phyloP scores from a whole-genome alignment of 64 coral and sea anemone genomes.

The Hydrozoanthus tunicans region DNA sequence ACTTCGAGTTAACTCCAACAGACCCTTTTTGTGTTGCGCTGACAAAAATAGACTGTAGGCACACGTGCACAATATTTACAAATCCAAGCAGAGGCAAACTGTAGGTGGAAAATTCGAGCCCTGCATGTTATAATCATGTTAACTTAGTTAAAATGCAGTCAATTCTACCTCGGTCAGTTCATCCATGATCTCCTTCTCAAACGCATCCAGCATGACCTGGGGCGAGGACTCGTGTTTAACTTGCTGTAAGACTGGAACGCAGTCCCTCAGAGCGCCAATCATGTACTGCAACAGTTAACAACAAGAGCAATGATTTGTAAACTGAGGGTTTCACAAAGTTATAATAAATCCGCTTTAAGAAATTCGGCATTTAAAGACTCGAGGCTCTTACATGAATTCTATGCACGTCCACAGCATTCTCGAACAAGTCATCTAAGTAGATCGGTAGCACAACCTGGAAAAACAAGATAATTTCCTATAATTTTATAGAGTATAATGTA shows the following conservation, averaged over 20 bases:
- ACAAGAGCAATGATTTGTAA: not conserved
- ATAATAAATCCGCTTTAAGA: too few relatives aligned
- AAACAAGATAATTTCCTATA: not conserved
- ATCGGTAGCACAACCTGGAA: conserved; percentile 80
- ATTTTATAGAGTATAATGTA: too few relatives aligned
- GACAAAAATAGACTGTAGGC: too few relatives aligned
- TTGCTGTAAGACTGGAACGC: conserved; percentile 82
- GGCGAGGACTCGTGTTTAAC: conserved; percentile 79
- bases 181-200: conserved; percentile 90
- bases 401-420: conserved; percentile 91
- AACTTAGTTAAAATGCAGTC: not conserved
- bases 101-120: not conserved
- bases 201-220: conserved; percentile 80
- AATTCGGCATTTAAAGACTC: too few relatives aligned
- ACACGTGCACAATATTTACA: too few relatives aligned
- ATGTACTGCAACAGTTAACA: conserved; percentile 71
- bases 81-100: not conserved
- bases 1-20: not conserved
- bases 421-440: conserved; percentile 89
- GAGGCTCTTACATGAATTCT: conserved; percentile 81
- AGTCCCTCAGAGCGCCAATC: conserved; percentile 87
- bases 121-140: too few relatives aligned
- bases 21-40: not conserved
- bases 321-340: too few relatives aligned
- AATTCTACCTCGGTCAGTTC: conserved; percentile 74